Conservation (phyloP, 2,797 vertebrate genomes). For the Naso thynnoides region DNA sequence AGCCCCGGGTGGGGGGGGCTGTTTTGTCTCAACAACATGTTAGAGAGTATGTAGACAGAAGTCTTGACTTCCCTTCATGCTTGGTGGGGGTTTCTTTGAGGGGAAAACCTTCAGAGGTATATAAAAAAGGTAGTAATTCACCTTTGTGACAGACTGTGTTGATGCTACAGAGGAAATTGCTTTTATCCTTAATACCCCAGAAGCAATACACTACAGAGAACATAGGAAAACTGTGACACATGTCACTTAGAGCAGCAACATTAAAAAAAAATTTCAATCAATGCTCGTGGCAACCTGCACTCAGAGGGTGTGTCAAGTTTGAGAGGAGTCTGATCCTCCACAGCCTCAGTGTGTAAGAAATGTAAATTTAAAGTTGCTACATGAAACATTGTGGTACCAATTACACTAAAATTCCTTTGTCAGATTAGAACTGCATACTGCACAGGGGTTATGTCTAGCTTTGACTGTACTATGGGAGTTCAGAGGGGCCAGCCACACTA, state of each 20-base stretch:
- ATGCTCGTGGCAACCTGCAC: slow-evolving; percentile 23
- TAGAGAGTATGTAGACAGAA: slow-evolving; percentile 45
- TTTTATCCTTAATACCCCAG: slow-evolving; percentile 51
- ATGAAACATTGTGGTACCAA: too few species aligned
- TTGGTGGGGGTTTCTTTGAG: slow-evolving; percentile 22
- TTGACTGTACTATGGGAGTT: too few species aligned
- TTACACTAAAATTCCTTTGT: too few species aligned
- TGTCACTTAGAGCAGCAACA: slow-evolving; percentile 49
- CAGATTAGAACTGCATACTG: too few species aligned
- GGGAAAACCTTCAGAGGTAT: slow-evolving; percentile 28
- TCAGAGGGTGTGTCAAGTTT: slow-evolving; percentile 7
- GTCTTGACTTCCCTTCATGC: slow-evolving; percentile 19
- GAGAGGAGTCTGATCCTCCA: not conserved
- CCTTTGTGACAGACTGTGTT: slow-evolving; percentile 35
- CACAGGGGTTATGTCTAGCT: too few species aligned
- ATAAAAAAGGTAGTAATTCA: slow-evolving; percentile 31
- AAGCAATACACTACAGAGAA: slow-evolving; percentile 28
- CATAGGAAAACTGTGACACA: slow-evolving; percentile 22
- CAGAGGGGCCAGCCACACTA: too few species aligned
- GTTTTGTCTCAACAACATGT: slow-evolving; percentile 53
- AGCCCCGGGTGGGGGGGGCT: slow-evolving; percentile 60
- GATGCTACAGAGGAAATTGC: slow-evolving; percentile 46
- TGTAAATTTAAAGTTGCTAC: too few species aligned
- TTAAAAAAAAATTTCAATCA: slow-evolving; percentile 30
- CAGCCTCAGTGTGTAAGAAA: not conserved